phyloP scores from a whole-genome alignment of 2,113 vertebrate species.

The Dendrocopos noguchii region DNA sequence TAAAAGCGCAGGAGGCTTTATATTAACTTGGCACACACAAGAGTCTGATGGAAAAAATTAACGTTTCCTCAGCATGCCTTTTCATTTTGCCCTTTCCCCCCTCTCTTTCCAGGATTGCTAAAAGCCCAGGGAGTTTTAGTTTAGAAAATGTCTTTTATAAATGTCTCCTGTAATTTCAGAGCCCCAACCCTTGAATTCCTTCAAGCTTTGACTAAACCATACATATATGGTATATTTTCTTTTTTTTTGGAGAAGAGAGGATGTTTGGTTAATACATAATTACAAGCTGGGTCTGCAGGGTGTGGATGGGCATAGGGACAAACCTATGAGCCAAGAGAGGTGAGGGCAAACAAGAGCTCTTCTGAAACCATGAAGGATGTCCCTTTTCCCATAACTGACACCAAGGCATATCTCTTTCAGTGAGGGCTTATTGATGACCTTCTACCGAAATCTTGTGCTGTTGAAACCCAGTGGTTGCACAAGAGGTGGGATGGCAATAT shows the following conservation, averaged over 20 bases:
- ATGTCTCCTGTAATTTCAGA: constrained; percentile 10
- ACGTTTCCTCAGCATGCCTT: not conserved
- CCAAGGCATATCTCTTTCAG: not conserved
- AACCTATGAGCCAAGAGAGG: accelerated
- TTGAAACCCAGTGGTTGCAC: not conserved
- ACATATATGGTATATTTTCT: not conserved
- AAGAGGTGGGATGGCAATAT: accelerated
- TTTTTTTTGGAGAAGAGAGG: not conserved
- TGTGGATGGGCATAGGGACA: not conserved
- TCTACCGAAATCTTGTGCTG: not conserved
- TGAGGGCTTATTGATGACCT: not conserved
- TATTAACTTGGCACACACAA: constrained; percentile 20
- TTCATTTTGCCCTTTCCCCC: not conserved
- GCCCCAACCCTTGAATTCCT: not conserved
- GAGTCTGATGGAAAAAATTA: constrained; percentile 46
- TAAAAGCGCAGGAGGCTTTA: constrained; percentile 53
- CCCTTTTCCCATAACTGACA: not conserved
- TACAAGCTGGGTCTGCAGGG: not conserved
- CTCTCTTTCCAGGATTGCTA: not conserved
- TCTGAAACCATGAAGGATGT: accelerated
- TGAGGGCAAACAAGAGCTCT: not conserved
- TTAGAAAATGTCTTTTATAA: constrained; percentile 1
- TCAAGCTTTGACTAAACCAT: not conserved
- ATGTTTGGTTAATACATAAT: not conserved
- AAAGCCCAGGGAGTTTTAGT: constrained; percentile 30